Percentiles rank a stretch among this genome's conserved stretches.
Evolutionary conservation across 2,888 invertebrate genomes (phyloP).

Genomic region (Lysandra bellargus): DNA sequence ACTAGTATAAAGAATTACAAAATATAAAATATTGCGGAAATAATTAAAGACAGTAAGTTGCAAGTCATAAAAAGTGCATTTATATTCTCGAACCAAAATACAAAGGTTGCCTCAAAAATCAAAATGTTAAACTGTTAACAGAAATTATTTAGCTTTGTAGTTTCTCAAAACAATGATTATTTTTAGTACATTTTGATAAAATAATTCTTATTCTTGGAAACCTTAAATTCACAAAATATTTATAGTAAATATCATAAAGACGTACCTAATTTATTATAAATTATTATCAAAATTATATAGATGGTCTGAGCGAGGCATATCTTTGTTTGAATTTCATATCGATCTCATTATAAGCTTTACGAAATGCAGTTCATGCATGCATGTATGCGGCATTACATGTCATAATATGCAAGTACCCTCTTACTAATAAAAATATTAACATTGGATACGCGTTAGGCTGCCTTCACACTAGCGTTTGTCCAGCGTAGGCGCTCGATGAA

Average conservation of each 20-base stretch:
- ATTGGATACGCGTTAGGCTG: too few species aligned
- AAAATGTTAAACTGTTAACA: neutral
- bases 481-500: too few species aligned
- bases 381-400: neutral
- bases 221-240: neutral
- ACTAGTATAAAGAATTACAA: neutral
- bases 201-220: neutral
- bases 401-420: neutral
- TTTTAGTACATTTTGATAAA: neutral
- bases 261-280: neutral
- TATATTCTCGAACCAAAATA: neutral
- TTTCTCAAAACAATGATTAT: neutral
- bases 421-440: too few species aligned
- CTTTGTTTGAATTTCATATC: slow-evolving; percentile 12
- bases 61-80: slow-evolving; percentile 10
- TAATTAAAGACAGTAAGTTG: neutral
- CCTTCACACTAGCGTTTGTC: too few species aligned
- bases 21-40: neutral
- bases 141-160: neutral
- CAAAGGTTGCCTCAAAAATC: slow-evolving; percentile 1
- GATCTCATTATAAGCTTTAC: slow-evolving; percentile 20
- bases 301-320: slow-evolving; percentile 8
- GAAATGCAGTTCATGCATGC: neutral
- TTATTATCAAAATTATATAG: neutral
- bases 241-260: neutral